These are phyloP conservation scores for Pseudorectes ferrugineus DNA, from an alignment of 2,113 vertebrate species.

Conservation along the genomic window DNA sequence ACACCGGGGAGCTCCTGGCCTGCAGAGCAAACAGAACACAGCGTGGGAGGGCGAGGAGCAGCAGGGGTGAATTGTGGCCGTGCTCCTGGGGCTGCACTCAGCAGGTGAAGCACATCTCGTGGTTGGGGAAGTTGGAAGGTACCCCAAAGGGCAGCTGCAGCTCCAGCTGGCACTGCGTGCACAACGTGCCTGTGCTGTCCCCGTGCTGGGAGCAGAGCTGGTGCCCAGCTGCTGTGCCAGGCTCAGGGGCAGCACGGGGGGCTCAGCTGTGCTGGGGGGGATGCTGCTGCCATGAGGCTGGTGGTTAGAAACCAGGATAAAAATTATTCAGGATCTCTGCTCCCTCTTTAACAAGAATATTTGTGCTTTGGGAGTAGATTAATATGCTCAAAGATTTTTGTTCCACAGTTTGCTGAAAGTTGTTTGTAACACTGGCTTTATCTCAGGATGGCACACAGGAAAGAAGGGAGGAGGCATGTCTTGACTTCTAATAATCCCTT, in stretches of 20 bases:
- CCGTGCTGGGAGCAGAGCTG: not conserved
- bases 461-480: not conserved
- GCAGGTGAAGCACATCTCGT: not conserved
- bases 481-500: not conserved
- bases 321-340: not conserved
- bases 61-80: not conserved
- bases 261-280: fast-evolving
- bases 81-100: not conserved
- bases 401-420: not conserved
- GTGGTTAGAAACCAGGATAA: not conserved
- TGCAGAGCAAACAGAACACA: not conserved
- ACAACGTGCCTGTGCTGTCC: fast-evolving
- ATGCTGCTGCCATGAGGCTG: fast-evolving
- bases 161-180: not conserved
- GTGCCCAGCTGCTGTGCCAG: not conserved
- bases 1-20: not conserved
- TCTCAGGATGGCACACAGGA: not conserved
- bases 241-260: not conserved
- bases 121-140: not conserved
- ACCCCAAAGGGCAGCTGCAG: not conserved
- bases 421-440: not conserved
- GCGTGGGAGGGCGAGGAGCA: not conserved
- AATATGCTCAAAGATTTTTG: not conserved
- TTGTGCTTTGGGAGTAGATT: not conserved
- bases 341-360: not conserved